A percentile compares a stretch with the other conserved stretches of the same genome.
Evolutionary conservation across 2,113 vertebrate species (phyloP).

Genomic region (Drymodes brunneopygia): DNA sequence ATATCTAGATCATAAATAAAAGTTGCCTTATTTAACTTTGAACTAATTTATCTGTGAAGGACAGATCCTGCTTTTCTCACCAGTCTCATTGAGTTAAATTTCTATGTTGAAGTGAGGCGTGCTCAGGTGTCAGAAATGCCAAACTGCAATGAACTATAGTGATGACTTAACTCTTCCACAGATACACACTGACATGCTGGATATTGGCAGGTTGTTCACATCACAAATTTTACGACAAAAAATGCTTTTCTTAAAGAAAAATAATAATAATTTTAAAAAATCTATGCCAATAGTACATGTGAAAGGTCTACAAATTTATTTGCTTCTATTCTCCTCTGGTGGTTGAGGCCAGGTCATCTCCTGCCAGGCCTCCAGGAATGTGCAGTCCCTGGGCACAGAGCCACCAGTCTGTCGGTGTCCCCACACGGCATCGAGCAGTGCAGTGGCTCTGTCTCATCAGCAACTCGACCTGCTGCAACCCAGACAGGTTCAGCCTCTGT

Average conservation of each 20-base stretch:
- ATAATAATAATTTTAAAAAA: neutral
- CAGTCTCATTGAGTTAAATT: neutral
- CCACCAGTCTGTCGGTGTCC: accelerated
- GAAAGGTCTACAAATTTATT: neutral
- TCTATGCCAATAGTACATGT: neutral
- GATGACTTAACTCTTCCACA: neutral
- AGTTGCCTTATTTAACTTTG: conserved; percentile 18
- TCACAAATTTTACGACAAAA: neutral
- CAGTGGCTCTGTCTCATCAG: neutral
- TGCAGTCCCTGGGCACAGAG: neutral
- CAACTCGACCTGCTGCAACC: neutral
- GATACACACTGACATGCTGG: accelerated
- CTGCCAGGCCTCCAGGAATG: neutral
- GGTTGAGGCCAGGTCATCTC: neutral
- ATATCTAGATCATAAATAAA: conserved; percentile 15
- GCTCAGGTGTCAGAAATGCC: neutral
- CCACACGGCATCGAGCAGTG: accelerated
- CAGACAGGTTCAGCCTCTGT: neutral
- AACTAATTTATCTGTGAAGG: conserved; percentile 22
- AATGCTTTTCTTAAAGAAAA: neutral
- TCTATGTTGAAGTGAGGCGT: neutral
- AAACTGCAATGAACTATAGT: neutral
- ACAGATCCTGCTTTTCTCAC: neutral
- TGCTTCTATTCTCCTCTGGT: neutral
- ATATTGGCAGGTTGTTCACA: neutral